Evolutionary conservation across 2,888 invertebrate species (phyloP).

Genomic region (Mechanitis mazaeus): DNA sequence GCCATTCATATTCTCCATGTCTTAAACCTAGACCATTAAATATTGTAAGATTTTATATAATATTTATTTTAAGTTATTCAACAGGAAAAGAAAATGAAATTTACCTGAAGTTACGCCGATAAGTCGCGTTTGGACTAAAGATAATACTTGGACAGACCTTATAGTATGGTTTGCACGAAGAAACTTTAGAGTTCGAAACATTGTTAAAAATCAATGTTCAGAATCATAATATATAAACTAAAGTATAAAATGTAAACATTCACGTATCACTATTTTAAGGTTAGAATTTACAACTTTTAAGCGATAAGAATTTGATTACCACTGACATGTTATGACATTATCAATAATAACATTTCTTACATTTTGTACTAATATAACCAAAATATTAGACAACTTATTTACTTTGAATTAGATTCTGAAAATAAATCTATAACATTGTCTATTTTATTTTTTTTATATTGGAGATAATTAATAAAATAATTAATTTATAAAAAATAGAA

Average conservation of each 20-base stretch:
- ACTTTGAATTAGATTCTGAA: no score
- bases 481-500: neutral
- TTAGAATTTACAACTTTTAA: slow-evolving; percentile 20
- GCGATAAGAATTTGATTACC: neutral
- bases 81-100: slow-evolving; percentile 17
- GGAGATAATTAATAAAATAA: neutral
- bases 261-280: slow-evolving; percentile 32
- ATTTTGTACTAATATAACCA: no score
- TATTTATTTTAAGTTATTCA: slow-evolving; percentile 9
- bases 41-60: slow-evolving; percentile 10
- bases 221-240: slow-evolving; percentile 20
- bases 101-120: slow-evolving; percentile 52
- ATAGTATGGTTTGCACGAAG: slow-evolving; percentile 28
- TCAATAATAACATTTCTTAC: neutral
- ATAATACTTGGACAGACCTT: slow-evolving; percentile 29
- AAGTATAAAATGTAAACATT: slow-evolving; percentile 23
- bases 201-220: slow-evolving; percentile 29
- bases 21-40: slow-evolving; percentile 60
- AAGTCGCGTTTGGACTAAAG: slow-evolving; percentile 33
- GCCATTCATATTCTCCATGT: slow-evolving; percentile 93
- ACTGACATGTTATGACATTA: slow-evolving; percentile 21
- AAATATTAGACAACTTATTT: no score
- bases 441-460: neutral
- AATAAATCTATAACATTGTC: no score
- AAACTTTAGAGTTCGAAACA: slow-evolving; percentile 37